Conservation (phyloP, 2,113 vertebrate species). For the Amazona guildingii region DNA sequence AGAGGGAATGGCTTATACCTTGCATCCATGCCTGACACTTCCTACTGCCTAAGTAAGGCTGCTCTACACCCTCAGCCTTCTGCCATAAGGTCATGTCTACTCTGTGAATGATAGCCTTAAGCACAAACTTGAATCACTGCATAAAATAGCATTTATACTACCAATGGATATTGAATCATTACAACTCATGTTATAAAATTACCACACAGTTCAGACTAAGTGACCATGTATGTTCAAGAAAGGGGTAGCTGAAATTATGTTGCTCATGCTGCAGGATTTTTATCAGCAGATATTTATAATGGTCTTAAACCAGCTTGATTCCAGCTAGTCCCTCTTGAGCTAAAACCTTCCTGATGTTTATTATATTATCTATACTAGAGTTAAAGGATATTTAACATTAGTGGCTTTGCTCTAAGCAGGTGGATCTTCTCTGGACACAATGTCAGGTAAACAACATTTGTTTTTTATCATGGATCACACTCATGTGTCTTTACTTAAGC, state of each 20-base stretch:
- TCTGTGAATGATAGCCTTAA: accelerated
- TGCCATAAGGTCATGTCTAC: background rate
- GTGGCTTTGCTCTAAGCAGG: background rate
- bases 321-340: background rate
- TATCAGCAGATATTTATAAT: background rate
- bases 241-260: background rate
- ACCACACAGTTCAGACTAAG: background rate
- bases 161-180: background rate
- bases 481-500: background rate
- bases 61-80: background rate
- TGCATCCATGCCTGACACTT: background rate
- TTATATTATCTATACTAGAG: background rate
- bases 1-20: background rate
- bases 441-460: background rate
- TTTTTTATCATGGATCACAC: background rate
- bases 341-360: background rate
- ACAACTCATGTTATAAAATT: background rate
- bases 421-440: background rate
- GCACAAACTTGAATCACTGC: background rate
- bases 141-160: background rate
- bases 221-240: background rate
- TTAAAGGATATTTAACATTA: background rate
- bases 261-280: background rate
- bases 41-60: background rate
- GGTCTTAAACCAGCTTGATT: background rate